Evolutionary conservation across 1,140 invertebrate genomes (phyloP).

Genomic region (Augochlora pura): DNA sequence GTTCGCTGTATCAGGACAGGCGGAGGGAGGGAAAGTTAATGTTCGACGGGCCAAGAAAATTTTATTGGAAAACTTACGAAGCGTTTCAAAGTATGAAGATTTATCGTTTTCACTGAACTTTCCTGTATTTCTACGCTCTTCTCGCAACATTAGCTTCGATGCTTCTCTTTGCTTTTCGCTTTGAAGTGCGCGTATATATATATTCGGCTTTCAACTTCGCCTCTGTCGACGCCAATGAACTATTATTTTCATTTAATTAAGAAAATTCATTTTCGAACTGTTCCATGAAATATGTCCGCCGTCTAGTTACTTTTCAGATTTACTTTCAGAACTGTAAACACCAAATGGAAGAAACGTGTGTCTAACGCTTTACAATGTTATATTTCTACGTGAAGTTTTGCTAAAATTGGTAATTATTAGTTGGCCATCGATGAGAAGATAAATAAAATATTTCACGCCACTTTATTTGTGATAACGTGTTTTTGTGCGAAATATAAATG

Average conservation of each 20-base stretch:
- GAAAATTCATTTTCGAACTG: neutral
- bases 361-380: too few relatives aligned
- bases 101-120: constrained; percentile 39
- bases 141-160: constrained; percentile 56
- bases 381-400: too few relatives aligned
- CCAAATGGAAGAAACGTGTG: too few relatives aligned
- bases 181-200: neutral
- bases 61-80: constrained; percentile 51
- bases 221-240: neutral
- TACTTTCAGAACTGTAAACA: too few relatives aligned
- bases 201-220: neutral
- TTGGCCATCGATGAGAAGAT: too few relatives aligned
- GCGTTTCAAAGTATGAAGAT: constrained; percentile 45
- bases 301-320: too few relatives aligned
- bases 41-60: constrained; percentile 51
- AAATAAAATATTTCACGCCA: too few relatives aligned
- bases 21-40: constrained; percentile 41
- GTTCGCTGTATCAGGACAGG: constrained; percentile 15
- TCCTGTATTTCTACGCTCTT: constrained; percentile 35
- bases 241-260: neutral
- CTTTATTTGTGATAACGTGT: too few relatives aligned
- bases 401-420: too few relatives aligned
- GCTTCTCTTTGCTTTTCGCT: neutral
- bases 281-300: neutral
- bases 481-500: too few relatives aligned